A percentile compares a stretch with the other conserved stretches of the same genome.
These are phyloP conservation scores for Monochamus alternatus DNA, from an alignment of 2,888 invertebrate genomes.

Conservation along the genomic window DNA sequence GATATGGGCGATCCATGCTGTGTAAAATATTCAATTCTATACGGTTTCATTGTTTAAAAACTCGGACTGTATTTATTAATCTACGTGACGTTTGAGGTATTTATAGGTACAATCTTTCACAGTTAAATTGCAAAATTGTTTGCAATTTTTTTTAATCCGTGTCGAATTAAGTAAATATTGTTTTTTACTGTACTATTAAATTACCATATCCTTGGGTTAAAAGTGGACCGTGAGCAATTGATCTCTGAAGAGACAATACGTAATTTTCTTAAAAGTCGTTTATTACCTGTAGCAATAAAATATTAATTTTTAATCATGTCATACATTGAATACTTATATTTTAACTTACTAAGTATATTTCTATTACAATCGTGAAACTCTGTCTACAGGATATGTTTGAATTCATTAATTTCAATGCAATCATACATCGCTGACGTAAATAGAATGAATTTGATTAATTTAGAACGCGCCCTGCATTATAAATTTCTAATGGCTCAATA, in stretches of 20 bases:
- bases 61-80: not conserved
- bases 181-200: not conserved
- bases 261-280: no score
- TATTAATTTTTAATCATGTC: no score
- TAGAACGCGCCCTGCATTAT: not conserved
- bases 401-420: not conserved
- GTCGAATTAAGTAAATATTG: not conserved
- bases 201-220: not conserved
- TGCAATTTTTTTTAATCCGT: conserved; percentile 3
- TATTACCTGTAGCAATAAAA: no score
- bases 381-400: no score
- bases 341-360: no score
- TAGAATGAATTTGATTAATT: not conserved
- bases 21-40: not conserved
- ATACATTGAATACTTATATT: no score
- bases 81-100: not conserved
- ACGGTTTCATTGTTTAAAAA: not conserved
- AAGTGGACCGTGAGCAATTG: not conserved
- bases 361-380: no score
- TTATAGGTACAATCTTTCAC: not conserved
- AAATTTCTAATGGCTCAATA: not conserved
- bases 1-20: not conserved
- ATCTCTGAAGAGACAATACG: no score
- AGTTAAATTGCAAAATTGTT: conserved; percentile 2
- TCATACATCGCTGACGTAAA: not conserved